phyloP scores from a whole-genome alignment of 2,888 invertebrate species.

The Exocentrus adspersus region DNA sequence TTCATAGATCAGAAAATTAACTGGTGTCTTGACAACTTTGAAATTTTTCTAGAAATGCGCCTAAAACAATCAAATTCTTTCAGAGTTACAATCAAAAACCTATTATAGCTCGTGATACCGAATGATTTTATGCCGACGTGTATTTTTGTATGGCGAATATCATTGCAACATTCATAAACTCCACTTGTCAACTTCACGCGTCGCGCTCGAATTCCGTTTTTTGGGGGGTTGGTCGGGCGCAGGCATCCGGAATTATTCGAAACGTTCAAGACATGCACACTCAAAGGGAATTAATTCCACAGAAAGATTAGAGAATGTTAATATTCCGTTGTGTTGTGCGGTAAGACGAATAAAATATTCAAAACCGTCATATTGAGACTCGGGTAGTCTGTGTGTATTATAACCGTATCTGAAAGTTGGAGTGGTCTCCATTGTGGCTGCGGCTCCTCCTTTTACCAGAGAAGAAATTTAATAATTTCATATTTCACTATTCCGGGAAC shows the following conservation, averaged over 20 bases:
- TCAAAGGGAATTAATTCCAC: constrained; percentile 52
- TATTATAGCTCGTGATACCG: too few relatives aligned
- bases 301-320: constrained; percentile 50
- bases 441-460: constrained; percentile 22
- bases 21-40: too few relatives aligned
- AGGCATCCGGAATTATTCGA: constrained; percentile 39
- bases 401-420: constrained; percentile 41
- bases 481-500: constrained; percentile 24
- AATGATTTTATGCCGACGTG: too few relatives aligned
- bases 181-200: constrained; percentile 3
- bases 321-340: constrained; percentile 50
- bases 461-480: constrained; percentile 45
- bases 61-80: too few relatives aligned
- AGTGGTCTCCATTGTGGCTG: constrained; percentile 45
- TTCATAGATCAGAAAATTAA: too few relatives aligned
- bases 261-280: constrained; percentile 45
- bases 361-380: constrained; percentile 50
- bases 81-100: too few relatives aligned
- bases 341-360: constrained; percentile 52
- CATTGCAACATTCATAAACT: constrained; percentile 30
- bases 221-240: constrained; percentile 25
- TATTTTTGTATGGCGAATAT: constrained; percentile 23
- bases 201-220: constrained; percentile 37
- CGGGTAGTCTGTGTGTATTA: constrained; percentile 43
- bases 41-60: too few relatives aligned